Conservation (phyloP, 2,888 invertebrate species). For the Thysanoteuthis rhombus region DNA sequence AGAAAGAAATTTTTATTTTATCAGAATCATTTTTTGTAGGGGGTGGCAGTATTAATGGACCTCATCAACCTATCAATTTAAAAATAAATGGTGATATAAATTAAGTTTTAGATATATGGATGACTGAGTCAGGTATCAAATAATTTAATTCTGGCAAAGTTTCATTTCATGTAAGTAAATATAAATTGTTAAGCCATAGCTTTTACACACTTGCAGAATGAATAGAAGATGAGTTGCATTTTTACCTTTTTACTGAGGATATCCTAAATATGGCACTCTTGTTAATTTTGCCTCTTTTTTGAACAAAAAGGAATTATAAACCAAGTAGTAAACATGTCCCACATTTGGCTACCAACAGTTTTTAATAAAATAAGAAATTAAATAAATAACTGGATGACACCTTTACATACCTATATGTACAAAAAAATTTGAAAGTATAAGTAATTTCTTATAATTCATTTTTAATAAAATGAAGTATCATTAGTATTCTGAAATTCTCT, state of each 20-base stretch:
- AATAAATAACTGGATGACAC: not conserved
- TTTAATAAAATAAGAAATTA: not conserved
- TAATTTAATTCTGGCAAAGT: not conserved
- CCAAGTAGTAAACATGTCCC: not conserved
- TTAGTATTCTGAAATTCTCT: not conserved
- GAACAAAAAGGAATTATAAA: not conserved
- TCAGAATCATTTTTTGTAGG: too few species aligned
- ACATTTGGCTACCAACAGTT: not conserved
- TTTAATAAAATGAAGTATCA: not conserved
- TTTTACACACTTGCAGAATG: not conserved
- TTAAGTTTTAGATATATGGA: not conserved
- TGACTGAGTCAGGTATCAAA: not conserved
- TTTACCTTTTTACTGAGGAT: too few species aligned
- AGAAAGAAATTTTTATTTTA: too few species aligned
- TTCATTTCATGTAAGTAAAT: not conserved
- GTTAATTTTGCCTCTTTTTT: not conserved
- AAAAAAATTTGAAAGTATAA: not conserved
- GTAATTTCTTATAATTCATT: not conserved
- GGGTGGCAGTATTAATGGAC: too few species aligned
- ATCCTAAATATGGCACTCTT: not conserved
- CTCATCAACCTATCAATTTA: too few species aligned
- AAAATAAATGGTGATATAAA: too few species aligned
- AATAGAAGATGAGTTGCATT: not conserved
- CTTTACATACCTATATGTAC: not conserved
- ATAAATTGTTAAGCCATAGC: not conserved